Conservation (phyloP, 2,797 vertebrate species). For the Glossophaga mutica region DNA sequence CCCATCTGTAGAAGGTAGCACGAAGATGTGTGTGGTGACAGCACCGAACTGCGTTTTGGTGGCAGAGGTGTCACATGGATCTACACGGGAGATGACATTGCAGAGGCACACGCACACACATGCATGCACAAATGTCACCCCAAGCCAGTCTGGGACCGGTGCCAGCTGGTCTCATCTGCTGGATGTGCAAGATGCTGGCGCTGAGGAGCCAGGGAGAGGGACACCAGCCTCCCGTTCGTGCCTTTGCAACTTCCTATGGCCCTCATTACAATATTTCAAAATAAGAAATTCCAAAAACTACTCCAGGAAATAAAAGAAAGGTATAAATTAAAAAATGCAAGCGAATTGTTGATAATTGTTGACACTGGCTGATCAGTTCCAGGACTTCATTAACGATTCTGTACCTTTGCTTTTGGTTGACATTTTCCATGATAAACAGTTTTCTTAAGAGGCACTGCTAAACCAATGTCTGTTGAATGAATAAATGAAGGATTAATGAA, state of each 20-base stretch:
- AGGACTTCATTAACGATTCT: slow-evolving; percentile 1
- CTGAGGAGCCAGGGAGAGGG: background rate
- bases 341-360: background rate
- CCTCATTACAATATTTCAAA: background rate
- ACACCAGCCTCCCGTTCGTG: background rate
- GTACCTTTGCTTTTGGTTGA: slow-evolving; percentile 49
- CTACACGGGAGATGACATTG: background rate
- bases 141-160: background rate
- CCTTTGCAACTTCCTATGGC: background rate
- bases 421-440: slow-evolving; percentile 60
- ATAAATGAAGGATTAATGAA: slow-evolving; percentile 67
- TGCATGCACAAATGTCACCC: accelerated
- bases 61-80: background rate
- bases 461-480: slow-evolving; percentile 63
- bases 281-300: background rate
- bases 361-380: background rate
- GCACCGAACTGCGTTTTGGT: background rate
- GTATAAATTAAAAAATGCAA: background rate
- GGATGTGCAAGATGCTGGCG: background rate
- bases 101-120: background rate
- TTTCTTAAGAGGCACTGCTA: slow-evolving; percentile 66
- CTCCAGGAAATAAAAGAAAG: background rate
- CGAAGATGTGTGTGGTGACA: background rate
- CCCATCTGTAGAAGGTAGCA: background rate
- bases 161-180: accelerated